Evolutionary conservation across 1,140 invertebrate genomes (phyloP).

Genomic region (Zaprionus taronus): DNA sequence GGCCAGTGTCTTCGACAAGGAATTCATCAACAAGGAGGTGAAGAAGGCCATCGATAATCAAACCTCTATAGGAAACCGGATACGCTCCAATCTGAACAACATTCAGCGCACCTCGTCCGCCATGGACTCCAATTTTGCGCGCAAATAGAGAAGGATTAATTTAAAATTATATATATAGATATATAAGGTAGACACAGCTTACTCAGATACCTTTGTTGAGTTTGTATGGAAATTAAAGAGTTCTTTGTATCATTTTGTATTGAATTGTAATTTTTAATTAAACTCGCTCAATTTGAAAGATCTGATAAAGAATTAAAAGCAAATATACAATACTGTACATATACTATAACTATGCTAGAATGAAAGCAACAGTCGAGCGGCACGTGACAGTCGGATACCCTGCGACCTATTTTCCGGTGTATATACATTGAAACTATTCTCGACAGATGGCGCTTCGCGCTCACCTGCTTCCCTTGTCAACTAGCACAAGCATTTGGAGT

Average conservation of each 20-base stretch:
- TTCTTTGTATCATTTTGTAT: background rate
- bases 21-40: slow-evolving; percentile 88
- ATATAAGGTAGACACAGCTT: background rate
- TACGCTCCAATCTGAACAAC: slow-evolving; percentile 92
- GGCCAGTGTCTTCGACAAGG: slow-evolving; percentile 84
- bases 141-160: slow-evolving; percentile 79
- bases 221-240: background rate
- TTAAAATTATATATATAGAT: background rate
- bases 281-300: background rate
- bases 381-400: too few relatives aligned
- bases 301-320: background rate
- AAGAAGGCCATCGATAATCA: slow-evolving; percentile 87
- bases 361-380: too few relatives aligned
- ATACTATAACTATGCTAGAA: too few relatives aligned
- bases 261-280: background rate
- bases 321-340: too few relatives aligned
- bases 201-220: background rate
- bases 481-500: too few relatives aligned
- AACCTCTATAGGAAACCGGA: slow-evolving; percentile 89
- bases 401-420: too few relatives aligned
- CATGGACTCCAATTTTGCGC: slow-evolving; percentile 91
- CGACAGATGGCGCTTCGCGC: too few relatives aligned
- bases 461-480: too few relatives aligned
- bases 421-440: too few relatives aligned
- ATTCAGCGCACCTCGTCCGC: slow-evolving; percentile 89